A percentile compares a stretch with the other conserved stretches of the same genome.
These are phyloP conservation scores for Agraylea sexmaculata DNA, from an alignment of 1,140 invertebrate species.

Conservation along the genomic window DNA sequence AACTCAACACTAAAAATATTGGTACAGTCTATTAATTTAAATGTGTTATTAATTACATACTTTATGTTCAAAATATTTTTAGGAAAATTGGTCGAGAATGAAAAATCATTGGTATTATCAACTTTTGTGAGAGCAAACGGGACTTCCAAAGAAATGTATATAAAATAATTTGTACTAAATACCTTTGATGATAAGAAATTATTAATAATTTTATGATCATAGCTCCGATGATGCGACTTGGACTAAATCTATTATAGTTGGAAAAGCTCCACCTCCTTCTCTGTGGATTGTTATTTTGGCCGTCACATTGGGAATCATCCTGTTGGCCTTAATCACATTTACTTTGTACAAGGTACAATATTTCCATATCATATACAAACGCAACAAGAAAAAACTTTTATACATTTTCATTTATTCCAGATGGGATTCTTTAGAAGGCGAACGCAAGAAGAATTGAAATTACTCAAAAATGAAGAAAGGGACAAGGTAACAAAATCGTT, in stretches of 20 bases:
- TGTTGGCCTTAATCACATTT: constrained; percentile 4
- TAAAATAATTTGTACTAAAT: neutral
- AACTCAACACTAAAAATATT: constrained; percentile 1
- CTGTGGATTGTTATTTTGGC: constrained; percentile 8
- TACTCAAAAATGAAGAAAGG: constrained; percentile 10
- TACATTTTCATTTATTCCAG: constrained; percentile 8
- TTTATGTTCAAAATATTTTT: constrained; percentile 6
- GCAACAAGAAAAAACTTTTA: constrained; percentile 5
- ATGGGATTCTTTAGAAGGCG: constrained; percentile 12
- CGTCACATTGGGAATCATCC: constrained; percentile 2
- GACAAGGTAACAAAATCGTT: constrained; percentile 7
- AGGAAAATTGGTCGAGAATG: constrained; percentile 5
- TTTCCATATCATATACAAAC: constrained; percentile 2
- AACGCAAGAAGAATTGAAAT: constrained; percentile 11
- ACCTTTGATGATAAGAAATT: neutral
- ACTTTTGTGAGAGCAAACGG: constrained; percentile 7
- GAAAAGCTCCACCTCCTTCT: constrained; percentile 1
- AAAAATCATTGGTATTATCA: constrained; percentile 9
- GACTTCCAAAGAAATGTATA: neutral
- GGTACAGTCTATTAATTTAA: neutral
- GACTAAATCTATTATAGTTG: constrained; percentile 4
- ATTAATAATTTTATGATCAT: neutral
- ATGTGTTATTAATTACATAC: constrained; percentile 1
- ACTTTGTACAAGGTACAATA: constrained; percentile 11
- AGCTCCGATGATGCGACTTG: constrained; percentile 4